Conservation (phyloP, 2,888 invertebrate species). For the Ophraella communa region DNA sequence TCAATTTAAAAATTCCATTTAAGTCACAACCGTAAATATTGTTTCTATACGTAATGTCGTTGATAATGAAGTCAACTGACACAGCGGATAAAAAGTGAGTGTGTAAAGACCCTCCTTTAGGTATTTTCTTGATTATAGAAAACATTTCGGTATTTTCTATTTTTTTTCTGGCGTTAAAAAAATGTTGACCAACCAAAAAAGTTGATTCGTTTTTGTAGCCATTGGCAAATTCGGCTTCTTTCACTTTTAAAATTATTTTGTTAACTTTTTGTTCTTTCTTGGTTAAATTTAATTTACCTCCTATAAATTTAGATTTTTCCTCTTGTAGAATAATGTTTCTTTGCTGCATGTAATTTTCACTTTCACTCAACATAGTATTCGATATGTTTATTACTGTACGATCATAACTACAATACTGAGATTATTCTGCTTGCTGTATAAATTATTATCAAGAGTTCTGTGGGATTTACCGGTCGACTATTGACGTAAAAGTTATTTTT, state of each 20-base stretch:
- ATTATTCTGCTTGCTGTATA: neutral
- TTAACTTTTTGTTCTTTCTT: conserved; percentile 49
- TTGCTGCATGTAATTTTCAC: conserved; percentile 33
- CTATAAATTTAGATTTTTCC: conserved; percentile 32
- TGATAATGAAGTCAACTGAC: conserved; percentile 67
- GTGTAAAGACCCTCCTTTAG: conserved; percentile 78
- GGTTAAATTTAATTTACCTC: conserved; percentile 42
- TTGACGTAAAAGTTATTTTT: too few species aligned
- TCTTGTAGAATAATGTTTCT: conserved; percentile 23
- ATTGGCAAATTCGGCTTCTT: conserved; percentile 47
- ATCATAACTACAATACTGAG: neutral
- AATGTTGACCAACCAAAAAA: conserved; percentile 72
- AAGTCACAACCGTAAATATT: conserved; percentile 63
- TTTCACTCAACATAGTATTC: conserved; percentile 45
- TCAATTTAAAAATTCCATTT: conserved; percentile 52
- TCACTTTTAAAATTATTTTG: conserved; percentile 46
- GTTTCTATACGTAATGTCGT: conserved; percentile 68
- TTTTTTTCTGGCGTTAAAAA: conserved; percentile 66
- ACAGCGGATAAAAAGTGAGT: conserved; percentile 72
- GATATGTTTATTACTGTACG: neutral
- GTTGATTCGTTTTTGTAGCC: conserved; percentile 47
- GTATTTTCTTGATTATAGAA: conserved; percentile 70
- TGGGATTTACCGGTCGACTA: neutral
- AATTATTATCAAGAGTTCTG: too few species aligned
- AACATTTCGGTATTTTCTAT: conserved; percentile 72